Conservation (phyloP, 1,140 invertebrate species). For the Hypothenemus hampei region DNA sequence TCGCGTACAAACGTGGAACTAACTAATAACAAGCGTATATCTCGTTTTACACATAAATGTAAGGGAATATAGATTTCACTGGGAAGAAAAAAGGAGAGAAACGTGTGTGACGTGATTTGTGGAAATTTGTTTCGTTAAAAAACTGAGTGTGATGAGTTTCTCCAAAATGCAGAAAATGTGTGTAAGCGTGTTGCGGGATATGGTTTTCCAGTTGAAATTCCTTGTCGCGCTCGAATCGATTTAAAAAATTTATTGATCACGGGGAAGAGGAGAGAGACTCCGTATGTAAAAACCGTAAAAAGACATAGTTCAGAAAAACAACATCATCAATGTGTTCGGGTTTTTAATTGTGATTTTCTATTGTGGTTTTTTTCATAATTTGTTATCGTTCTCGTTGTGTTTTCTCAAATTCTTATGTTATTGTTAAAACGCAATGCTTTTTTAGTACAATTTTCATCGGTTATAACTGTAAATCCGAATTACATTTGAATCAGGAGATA, state of each 20-base stretch:
- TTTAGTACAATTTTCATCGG: conserved; percentile 15
- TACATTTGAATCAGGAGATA: too few relatives aligned
- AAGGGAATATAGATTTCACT: conserved; percentile 10
- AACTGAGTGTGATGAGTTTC: too few relatives aligned
- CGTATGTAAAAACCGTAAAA: conserved; percentile 22
- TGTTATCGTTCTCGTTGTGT: conserved; percentile 20
- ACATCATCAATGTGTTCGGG: conserved; percentile 39
- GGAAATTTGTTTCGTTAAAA: too few relatives aligned
- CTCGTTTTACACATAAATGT: conserved; percentile 32
- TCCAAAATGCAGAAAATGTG: too few relatives aligned
- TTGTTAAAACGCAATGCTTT: conserved; percentile 15
- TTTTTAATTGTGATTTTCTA: conserved; percentile 38
- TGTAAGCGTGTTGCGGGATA: neutral
- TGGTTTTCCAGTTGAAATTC: neutral
- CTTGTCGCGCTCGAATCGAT: conserved; percentile 40
- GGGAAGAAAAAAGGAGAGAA: too few relatives aligned
- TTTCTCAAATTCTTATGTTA: conserved; percentile 7
- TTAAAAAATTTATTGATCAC: conserved; percentile 40
- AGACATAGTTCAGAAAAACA: too few relatives aligned
- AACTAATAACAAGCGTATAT: conserved; percentile 36
- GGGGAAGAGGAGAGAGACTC: conserved; percentile 26
- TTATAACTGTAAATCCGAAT: conserved; percentile 26
- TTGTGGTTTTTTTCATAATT: conserved; percentile 28
- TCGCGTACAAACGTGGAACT: conserved; percentile 35
- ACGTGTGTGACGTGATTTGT: too few relatives aligned